Percentiles rank a stretch among this genome's conserved stretches.
phyloP scores from a whole-genome alignment of 2,113 vertebrate genomes.

The Pseudopodoces humilis region DNA sequence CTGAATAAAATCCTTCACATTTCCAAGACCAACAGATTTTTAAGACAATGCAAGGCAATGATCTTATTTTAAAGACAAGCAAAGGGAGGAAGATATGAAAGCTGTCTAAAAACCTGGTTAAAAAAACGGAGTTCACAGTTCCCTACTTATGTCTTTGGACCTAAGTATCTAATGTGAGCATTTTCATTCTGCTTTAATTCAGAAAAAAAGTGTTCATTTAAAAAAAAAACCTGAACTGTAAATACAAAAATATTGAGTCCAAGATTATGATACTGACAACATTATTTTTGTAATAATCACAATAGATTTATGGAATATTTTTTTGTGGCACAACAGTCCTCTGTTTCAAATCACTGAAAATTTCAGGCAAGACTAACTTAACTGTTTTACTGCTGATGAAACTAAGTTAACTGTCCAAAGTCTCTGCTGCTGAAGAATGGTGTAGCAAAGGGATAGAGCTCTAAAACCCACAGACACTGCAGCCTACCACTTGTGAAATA shows the following conservation, averaged over 20 bases:
- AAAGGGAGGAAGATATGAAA: background rate
- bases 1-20: background rate
- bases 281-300: background rate
- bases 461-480: fast-evolving
- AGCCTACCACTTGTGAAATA: background rate
- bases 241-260: background rate
- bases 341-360: background rate
- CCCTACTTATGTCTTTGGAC: background rate
- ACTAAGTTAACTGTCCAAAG: background rate
- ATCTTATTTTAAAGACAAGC: background rate
- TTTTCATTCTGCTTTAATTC: background rate
- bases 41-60: background rate
- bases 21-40: background rate
- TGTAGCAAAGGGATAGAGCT: background rate
- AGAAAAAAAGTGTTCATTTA: background rate
- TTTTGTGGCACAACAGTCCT: background rate
- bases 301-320: background rate
- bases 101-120: background rate
- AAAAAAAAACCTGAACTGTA: background rate
- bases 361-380: background rate
- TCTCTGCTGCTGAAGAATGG: background rate
- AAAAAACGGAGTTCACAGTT: background rate
- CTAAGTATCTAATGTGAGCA: background rate
- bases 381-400: background rate
- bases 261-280: background rate